A percentile compares a stretch with the other conserved stretches of the same genome.
These are phyloP conservation scores for Trilocha varians DNA, from an alignment of 2,888 invertebrate species.

Conservation along the genomic window DNA sequence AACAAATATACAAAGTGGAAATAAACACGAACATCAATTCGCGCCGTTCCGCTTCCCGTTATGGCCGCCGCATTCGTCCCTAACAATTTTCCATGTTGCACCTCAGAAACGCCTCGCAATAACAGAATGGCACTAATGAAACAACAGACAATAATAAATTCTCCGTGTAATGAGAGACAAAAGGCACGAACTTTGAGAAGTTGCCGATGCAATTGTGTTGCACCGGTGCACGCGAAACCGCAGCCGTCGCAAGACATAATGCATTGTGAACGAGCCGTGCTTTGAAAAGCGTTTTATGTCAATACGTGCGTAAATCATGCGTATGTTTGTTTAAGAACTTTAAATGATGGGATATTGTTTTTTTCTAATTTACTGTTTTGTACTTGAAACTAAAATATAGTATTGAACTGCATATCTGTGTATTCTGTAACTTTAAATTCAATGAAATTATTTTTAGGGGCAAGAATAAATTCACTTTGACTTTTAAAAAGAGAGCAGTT, in stretches of 20 bases:
- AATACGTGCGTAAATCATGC: too few relatives aligned
- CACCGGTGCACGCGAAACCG: constrained; percentile 20
- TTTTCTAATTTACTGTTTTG: too few relatives aligned
- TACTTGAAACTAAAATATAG: too few relatives aligned
- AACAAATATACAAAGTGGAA: constrained; percentile 23
- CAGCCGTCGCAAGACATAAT: constrained; percentile 22
- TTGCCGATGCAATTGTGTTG: constrained; percentile 21
- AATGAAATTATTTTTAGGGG: too few relatives aligned
- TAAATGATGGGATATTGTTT: too few relatives aligned
- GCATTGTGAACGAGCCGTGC: not conserved
- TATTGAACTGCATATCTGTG: too few relatives aligned
- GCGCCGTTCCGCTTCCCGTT: constrained; percentile 47
- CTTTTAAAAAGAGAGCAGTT: too few relatives aligned
- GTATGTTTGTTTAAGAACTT: too few relatives aligned
- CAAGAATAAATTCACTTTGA: too few relatives aligned
- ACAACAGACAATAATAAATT: constrained; percentile 43
- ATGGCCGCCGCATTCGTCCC: constrained; percentile 43
- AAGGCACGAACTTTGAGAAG: constrained; percentile 31
- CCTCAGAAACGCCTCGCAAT: constrained; percentile 42
- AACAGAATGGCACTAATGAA: constrained; percentile 49
- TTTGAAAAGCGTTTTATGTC: too few relatives aligned
- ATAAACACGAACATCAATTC: constrained; percentile 46
- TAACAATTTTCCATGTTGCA: constrained; percentile 39
- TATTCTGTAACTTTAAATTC: too few relatives aligned
- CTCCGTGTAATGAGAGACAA: constrained; percentile 44